These are phyloP conservation scores for Tupaia tana DNA, from an alignment of 2,113 vertebrate species.

Conservation along the genomic window DNA sequence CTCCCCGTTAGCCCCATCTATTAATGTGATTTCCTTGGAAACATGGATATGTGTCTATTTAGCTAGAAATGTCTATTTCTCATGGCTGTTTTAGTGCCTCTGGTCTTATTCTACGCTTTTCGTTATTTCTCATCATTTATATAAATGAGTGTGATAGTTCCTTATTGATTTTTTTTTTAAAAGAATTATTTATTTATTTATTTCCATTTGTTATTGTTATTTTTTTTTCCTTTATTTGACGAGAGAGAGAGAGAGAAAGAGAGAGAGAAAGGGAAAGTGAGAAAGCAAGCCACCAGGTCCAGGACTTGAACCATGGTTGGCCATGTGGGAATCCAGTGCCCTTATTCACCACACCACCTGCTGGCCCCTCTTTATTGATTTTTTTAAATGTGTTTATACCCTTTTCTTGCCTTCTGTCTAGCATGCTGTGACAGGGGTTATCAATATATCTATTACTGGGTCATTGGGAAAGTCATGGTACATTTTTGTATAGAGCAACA, in stretches of 20 bases:
- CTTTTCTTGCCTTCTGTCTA: not conserved
- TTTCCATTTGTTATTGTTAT: not conserved
- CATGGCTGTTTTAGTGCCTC: not conserved
- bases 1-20: not conserved
- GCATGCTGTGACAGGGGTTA: not conserved
- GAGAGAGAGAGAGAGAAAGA: too few relatives aligned
- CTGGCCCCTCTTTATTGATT: too few relatives aligned
- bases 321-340: too few relatives aligned
- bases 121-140: constrained; percentile 4
- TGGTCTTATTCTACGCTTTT: constrained; percentile 11
- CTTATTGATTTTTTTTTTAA: not conserved
- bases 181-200: not conserved
- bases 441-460: not conserved
- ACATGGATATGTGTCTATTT: not conserved
- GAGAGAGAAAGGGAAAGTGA: too few relatives aligned
- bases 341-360: too few relatives aligned
- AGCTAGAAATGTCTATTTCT: not conserved
- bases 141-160: constrained; percentile 33
- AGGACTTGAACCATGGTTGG: too few relatives aligned
- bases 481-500: too few relatives aligned
- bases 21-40: constrained; percentile 4
- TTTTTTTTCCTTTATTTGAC: too few relatives aligned
- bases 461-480: too few relatives aligned
- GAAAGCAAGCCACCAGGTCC: too few relatives aligned
- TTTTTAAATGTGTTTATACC: too few relatives aligned